phyloP scores from a whole-genome alignment of 2,113 vertebrate genomes.

The Delphinus delphis region DNA sequence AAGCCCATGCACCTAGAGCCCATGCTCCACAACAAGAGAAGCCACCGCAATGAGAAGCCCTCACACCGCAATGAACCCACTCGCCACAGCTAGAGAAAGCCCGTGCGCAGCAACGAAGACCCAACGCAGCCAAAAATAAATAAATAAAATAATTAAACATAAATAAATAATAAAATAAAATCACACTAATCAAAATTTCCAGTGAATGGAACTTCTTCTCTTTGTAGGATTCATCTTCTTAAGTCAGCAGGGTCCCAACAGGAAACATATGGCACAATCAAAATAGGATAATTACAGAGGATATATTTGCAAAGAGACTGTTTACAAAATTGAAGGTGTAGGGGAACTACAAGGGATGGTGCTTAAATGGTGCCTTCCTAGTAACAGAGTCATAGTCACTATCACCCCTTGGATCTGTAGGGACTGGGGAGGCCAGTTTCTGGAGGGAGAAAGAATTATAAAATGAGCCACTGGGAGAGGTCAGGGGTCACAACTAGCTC shows the following conservation, averaged over 20 bases:
- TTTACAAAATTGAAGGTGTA: background rate
- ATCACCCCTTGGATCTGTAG: background rate
- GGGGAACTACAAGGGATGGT: background rate
- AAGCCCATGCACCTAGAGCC: no score
- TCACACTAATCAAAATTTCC: background rate
- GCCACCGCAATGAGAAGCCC: no score
- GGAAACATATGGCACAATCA: background rate
- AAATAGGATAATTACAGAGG: background rate
- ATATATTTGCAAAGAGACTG: background rate
- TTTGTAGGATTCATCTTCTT: conserved; percentile 10
- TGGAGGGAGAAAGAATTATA: background rate
- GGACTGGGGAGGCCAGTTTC: background rate
- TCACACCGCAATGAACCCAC: no score
- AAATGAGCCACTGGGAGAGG: background rate
- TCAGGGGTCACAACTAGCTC: background rate
- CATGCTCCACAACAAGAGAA: no score
- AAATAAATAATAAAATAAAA: background rate
- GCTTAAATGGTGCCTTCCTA: background rate
- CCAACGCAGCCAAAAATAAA: no score
- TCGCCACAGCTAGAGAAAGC: no score
- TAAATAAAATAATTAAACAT: no score
- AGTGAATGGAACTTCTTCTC: background rate
- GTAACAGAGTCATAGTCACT: background rate
- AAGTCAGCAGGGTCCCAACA: background rate
- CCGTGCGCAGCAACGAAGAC: no score